These are phyloP conservation scores for Pachypsylla venusta DNA, from an alignment of 1,140 invertebrate genomes.

Conservation along the genomic window DNA sequence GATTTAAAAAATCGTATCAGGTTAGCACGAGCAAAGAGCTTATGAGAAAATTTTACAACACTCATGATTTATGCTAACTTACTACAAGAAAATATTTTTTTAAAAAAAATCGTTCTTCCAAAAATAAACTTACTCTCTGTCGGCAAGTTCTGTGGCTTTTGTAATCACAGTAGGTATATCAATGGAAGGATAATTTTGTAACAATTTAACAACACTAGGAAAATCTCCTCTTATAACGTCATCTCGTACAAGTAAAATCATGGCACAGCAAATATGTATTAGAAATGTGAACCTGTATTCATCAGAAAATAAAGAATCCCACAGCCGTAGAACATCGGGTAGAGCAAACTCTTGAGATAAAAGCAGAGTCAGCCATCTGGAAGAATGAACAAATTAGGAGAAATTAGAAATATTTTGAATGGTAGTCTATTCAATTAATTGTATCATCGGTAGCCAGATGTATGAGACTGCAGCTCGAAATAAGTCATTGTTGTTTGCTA, in stretches of 20 bases:
- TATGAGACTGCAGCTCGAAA: too few relatives aligned
- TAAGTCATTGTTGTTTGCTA: too few relatives aligned
- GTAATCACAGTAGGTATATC: constrained; percentile 52
- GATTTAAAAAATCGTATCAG: too few relatives aligned
- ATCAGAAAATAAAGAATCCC: constrained; percentile 90
- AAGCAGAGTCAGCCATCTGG: constrained; percentile 87
- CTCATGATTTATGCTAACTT: too few relatives aligned
- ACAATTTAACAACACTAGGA: constrained; percentile 78
- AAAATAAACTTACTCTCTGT: constrained; percentile 22
- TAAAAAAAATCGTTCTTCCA: too few relatives aligned
- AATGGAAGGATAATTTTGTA: constrained; percentile 65
- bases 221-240: constrained; percentile 75
- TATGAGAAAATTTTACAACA: too few relatives aligned
- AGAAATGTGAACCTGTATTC: constrained; percentile 76
- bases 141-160: constrained; percentile 40
- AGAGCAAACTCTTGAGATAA: constrained; percentile 94
- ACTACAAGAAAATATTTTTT: too few relatives aligned
- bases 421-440: too few relatives aligned
- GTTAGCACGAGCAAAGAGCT: too few relatives aligned
- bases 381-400: constrained; percentile 23
- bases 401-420: background rate
- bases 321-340: constrained; percentile 87
- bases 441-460: background rate
- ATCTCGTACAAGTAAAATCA: constrained; percentile 84
- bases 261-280: constrained; percentile 83